Percentiles rank a stretch among this genome's conserved stretches.
These are phyloP conservation scores for Camelus dromedarius DNA, from an alignment of 2,113 vertebrate species.

Conservation along the genomic window DNA sequence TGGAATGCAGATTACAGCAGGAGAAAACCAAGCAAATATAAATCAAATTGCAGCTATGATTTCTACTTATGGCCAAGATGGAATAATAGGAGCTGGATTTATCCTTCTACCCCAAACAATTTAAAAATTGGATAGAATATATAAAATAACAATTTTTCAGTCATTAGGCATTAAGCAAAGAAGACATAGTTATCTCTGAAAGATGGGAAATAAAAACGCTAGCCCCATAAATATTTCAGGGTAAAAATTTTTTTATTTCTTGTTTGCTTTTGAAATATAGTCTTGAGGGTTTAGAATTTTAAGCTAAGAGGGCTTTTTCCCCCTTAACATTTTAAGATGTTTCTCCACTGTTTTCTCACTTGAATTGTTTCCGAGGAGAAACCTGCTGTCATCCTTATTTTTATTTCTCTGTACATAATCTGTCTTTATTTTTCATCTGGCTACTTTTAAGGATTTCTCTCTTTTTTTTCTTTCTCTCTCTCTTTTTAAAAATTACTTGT, in stretches of 20 bases:
- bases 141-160: background rate
- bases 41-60: background rate
- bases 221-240: background rate
- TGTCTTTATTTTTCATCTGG: too few relatives aligned
- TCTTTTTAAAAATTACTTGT: too few relatives aligned
- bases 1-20: background rate
- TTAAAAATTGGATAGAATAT: background rate
- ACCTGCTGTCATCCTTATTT: background rate
- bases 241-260: background rate
- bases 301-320: background rate
- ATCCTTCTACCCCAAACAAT: background rate
- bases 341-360: background rate
- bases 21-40: background rate
- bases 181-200: background rate
- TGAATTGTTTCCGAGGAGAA: background rate
- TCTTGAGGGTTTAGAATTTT: background rate
- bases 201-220: background rate
- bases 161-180: background rate
- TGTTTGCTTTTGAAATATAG: constrained; percentile 4
- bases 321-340: background rate
- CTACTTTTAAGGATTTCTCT: background rate
- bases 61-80: background rate
- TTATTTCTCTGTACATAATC: background rate
- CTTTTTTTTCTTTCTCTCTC: too few relatives aligned
- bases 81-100: background rate